Evolutionary conservation across 2,797 vertebrate species (phyloP).

Genomic region (Acanthiza pusilla): DNA sequence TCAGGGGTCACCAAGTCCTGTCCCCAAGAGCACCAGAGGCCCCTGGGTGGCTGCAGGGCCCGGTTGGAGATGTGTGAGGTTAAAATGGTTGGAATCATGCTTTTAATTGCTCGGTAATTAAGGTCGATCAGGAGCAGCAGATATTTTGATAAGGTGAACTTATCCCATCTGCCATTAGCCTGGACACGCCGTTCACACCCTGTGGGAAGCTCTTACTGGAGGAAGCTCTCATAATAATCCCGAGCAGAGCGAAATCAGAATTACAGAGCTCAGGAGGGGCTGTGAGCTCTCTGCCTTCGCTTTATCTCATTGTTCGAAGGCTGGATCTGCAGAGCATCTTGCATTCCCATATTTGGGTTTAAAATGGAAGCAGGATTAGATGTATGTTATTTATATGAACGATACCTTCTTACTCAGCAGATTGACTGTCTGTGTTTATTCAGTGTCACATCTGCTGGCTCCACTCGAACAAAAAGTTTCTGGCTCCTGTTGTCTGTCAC

Average conservation of each 20-base stretch:
- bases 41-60: neutral
- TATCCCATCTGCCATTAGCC: neutral
- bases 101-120: constrained; percentile 60
- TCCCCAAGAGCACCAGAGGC: neutral
- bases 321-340: constrained; percentile 40
- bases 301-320: neutral
- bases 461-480: constrained; percentile 57
- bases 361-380: constrained; percentile 50
- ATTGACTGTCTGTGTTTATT: constrained; percentile 67
- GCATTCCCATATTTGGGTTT: constrained; percentile 54
- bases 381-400: constrained; percentile 64
- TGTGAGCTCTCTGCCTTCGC: neutral
- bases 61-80: neutral
- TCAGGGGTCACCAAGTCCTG: neutral
- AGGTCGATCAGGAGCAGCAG: neutral
- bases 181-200: constrained; percentile 4
- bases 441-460: constrained; percentile 63
- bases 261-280: neutral
- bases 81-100: neutral
- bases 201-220: neutral
- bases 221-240: neutral
- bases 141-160: neutral
- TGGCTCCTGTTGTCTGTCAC: constrained; percentile 58
- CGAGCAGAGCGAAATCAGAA: neutral
- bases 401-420: constrained; percentile 64